Evolutionary conservation across 2,888 invertebrate genomes (phyloP), one percentile per base, ranked within the genome.

Genomic region (Drosophila gaucha): DNA sequence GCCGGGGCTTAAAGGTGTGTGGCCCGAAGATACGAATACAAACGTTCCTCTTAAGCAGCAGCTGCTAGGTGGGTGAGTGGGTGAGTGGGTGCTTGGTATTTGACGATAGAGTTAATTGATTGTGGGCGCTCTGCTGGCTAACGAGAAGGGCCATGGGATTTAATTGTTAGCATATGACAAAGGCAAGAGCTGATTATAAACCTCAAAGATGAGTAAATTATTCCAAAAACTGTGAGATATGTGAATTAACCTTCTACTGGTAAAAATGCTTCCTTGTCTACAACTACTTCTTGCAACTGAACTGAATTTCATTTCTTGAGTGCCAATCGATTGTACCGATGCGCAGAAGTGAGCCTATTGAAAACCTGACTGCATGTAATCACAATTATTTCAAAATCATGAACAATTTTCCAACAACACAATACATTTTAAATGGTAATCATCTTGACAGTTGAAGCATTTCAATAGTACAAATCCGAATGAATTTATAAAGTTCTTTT

Each of bases 81-180:
- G 4, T 24, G 46, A 43, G 28, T 65, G 60, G 44, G 4, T 24
- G 46, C 31, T 46, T 31, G 18, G 46, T n/a, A 22, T 22, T 31
- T 46, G 30, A n/a, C 18, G 20, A 52, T 47, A 26, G 65, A 66
- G 69, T 78, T 80, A 80, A 80, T 80, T 80, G 74, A 78, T 80
- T 83, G 67, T 66, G 77, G 58, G 36, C 49, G 12, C 30, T n/a
- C 14, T 10, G 10, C 31, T 16, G 38, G 18, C 39, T 12, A 51
- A 22, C 16, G 38, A 12, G 10, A 18, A 28, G 43, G 44, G 16
- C 31, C 36, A 14, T 10, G 24, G n/a, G 16, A 28, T 24, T 33
- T 18, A n/a, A 58, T 54, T 75, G 62, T 47, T 57, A 39, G 56
- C 59, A 55, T 35, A 67, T 20, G 59, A 52, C 55, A 52, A 22